Evolutionary conservation across 2,113 vertebrate genomes (phyloP), one percentile per base, ranked within the genome.

Genomic region (Patagioenas fasciata): DNA sequence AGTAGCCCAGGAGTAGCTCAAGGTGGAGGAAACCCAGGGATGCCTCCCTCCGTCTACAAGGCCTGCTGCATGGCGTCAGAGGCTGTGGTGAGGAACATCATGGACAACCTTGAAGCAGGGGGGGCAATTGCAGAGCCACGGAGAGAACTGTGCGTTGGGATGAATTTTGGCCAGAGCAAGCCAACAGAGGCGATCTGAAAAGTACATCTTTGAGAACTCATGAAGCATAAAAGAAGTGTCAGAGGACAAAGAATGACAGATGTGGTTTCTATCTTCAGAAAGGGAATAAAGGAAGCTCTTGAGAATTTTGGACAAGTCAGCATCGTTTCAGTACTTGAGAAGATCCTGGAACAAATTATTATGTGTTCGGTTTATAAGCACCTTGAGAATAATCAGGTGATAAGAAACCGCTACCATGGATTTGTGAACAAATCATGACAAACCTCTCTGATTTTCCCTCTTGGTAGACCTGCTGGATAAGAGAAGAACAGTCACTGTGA

Each of bases 81-180:
- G 29, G 48, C 10, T 60, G 32, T 2, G 5, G 29, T 53, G 29
- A 58, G 53, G n/a, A 78, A 54, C 24, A 47, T 7, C 13, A n/a
- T 0, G 0, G 40, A 14, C n/a, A 77, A 58, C 44, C 58, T 36
- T 21, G 54, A 40, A 70, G 24, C 9, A 21, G 10, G 12, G 3
- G 38, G 4, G 3, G 3, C 25, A 61, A 24, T 0, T 51, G 31
- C 50, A 73, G n/a, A 80, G 21, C 21, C 47, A 53, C 29, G 25
- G 31, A 65, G 19, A 26, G 5, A 21, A 29, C 17, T 32, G 10
- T 16, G 31, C 15, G 15, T 51, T 10, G 9, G 12, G 8, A 13
- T 11, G 57, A 57, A 28, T 18, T 44, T 36, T 57, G 62, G 62
- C 29, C 54, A 60, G 74, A 38, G 29, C 60, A 78, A 84, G 25